Evolutionary conservation across 1,140 invertebrate genomes (phyloP).

Genomic region (Zaprionus inermis): DNA sequence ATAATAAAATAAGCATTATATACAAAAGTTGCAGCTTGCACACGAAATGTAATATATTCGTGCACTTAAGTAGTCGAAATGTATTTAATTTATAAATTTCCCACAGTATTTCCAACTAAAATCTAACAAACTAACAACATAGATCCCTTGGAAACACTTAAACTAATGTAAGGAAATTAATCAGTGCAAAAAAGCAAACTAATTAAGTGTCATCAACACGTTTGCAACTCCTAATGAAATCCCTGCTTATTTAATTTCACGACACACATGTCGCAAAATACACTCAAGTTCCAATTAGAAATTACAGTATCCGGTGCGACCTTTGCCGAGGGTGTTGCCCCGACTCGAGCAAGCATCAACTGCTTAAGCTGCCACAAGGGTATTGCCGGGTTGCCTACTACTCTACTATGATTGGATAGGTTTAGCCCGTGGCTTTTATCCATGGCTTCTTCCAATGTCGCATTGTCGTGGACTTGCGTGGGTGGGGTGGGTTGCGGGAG

Average conservation of each 20-base stretch:
- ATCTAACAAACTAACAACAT: not conserved
- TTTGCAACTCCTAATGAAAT: not conserved
- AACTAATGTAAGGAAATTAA: not conserved
- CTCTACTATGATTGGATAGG: not conserved
- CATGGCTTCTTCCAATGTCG: constrained; percentile 14
- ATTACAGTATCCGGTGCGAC: not conserved
- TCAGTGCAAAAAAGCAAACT: not conserved
- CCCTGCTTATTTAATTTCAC: not conserved
- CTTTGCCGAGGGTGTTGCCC: not conserved
- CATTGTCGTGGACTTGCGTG: constrained; percentile 15
- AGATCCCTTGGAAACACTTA: not conserved
- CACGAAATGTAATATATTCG: too few relatives aligned
- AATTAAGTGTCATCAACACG: not conserved
- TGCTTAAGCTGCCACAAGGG: constrained; percentile 14
- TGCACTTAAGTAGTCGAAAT: too few relatives aligned
- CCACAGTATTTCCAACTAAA: not conserved
- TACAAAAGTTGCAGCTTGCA: too few relatives aligned
- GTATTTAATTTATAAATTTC: too few relatives aligned
- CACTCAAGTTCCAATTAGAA: not conserved
- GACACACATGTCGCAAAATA: not conserved
- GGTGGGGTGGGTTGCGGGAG: not conserved
- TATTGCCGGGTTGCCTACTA: constrained; percentile 15
- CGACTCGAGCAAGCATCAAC: not conserved
- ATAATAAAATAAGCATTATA: too few relatives aligned
- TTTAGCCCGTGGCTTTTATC: constrained; percentile 19